A percentile compares a stretch with the other conserved stretches of the same genome.
Evolutionary conservation across 2,797 vertebrate species (phyloP).

Genomic region (Carduelis carduelis): DNA sequence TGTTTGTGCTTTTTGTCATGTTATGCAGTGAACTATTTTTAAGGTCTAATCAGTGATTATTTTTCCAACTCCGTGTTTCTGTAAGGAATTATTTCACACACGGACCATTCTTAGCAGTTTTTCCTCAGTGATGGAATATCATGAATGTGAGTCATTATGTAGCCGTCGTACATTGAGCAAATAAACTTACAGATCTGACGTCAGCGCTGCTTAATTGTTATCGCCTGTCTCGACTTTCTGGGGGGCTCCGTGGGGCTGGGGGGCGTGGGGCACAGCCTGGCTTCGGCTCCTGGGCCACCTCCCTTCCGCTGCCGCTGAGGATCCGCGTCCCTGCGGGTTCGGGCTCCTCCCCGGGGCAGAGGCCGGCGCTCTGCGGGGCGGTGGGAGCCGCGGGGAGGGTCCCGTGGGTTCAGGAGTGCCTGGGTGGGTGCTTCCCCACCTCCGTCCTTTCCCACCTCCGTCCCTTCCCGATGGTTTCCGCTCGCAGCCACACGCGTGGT

Average conservation of each 20-base stretch:
- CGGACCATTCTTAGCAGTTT: conserved; percentile 97
- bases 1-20: conserved; percentile 91
- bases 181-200: conserved; percentile 90
- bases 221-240: conserved; percentile 10
- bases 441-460: background rate
- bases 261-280: too few relatives aligned
- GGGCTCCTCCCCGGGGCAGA: background rate
- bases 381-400: background rate
- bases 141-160: conserved; percentile 99
- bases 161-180: conserved; percentile 98
- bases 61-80: conserved; percentile 90
- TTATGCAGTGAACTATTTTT: conserved; percentile 90
- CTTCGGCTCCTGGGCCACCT: fast-evolving
- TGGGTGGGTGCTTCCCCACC: background rate
- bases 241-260: background rate
- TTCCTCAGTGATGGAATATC: conserved; percentile 98
- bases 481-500: background rate
- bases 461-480: background rate
- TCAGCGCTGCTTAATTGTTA: conserved; percentile 73
- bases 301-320: fast-evolving
- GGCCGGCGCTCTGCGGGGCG: fast-evolving
- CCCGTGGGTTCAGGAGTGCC: fast-evolving
- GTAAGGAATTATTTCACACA: conserved; percentile 88
- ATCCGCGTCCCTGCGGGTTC: fast-evolving
- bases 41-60: conserved; percentile 89